These are phyloP conservation scores for Pollicipes pollicipes DNA, from an alignment of 1,140 invertebrate genomes.

Conservation along the genomic window DNA sequence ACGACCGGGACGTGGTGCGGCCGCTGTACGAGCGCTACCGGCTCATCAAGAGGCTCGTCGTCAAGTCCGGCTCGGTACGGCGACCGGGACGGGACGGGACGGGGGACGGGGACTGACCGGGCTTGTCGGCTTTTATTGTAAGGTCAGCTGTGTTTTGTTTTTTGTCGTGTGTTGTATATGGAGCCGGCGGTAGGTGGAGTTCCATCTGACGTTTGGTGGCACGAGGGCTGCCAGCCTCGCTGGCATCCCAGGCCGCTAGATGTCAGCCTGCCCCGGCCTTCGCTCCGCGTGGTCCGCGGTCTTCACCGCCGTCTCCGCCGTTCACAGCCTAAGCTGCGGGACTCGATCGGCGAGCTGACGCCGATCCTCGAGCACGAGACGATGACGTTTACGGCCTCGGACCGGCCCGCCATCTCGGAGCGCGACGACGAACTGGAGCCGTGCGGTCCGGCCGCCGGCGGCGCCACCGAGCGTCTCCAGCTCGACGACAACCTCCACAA, in stretches of 20 bases:
- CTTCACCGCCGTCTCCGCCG: no score
- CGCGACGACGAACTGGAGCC: constrained; percentile 4
- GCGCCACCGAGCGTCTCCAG: constrained; percentile 8
- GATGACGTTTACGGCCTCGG: constrained; percentile 51
- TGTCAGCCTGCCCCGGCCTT: no score
- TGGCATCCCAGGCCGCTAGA: no score
- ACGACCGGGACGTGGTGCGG: constrained; percentile 63
- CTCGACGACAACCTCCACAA: constrained; percentile 40
- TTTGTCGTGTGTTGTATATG: no score
- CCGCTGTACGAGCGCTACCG: constrained; percentile 79
- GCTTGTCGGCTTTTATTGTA: no score
- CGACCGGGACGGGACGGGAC: no score
- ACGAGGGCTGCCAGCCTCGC: no score
- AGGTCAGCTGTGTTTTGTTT: no score
- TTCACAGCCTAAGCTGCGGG: constrained; percentile 4
- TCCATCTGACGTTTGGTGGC: no score
- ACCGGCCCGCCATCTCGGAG: constrained; percentile 11
- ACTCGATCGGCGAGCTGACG: constrained; percentile 48
- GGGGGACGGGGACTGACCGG: no score
- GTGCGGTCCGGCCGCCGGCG: not conserved
- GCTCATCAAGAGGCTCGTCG: constrained; percentile 58
- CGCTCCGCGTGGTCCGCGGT: no score
- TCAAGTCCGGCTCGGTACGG: constrained; percentile 41
- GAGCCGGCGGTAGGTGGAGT: no score
- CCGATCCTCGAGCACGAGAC: constrained; percentile 82